phyloP scores from a whole-genome alignment of 2,113 vertebrate genomes.

The Actenoides lindsayi region DNA sequence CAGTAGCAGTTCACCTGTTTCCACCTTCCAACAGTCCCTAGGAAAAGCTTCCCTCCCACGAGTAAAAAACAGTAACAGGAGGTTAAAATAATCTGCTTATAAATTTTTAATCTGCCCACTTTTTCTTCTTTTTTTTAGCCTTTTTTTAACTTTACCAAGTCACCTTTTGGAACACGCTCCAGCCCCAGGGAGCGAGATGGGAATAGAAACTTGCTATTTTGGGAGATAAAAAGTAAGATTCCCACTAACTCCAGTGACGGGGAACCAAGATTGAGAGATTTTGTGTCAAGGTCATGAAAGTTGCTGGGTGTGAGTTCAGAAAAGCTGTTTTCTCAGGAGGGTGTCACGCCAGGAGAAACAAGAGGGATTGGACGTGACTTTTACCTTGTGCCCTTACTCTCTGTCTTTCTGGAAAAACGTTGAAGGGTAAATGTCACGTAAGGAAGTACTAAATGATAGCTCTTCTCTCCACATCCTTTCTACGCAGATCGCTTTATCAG shows the following conservation, averaged over 20 bases:
- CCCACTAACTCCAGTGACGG: neutral
- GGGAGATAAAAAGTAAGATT: neutral
- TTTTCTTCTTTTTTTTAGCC: neutral
- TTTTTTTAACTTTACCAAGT: neutral
- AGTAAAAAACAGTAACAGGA: neutral
- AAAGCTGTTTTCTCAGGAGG: constrained; percentile 10
- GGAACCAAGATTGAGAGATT: neutral
- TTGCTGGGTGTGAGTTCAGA: neutral
- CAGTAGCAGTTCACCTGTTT: neutral
- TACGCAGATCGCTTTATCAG: neutral
- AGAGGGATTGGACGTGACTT: neutral
- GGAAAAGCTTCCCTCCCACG: neutral
- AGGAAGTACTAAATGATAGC: constrained; percentile 3
- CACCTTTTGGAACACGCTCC: neutral
- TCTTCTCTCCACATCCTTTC: neutral
- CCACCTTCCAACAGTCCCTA: neutral
- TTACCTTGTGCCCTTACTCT: neutral
- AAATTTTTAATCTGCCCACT: neutral
- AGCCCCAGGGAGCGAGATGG: neutral
- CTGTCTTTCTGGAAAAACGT: constrained; percentile 8
- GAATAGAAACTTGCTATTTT: constrained; percentile 15
- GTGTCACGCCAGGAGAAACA: constrained; percentile 30
- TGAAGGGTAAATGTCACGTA: neutral
- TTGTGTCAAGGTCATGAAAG: constrained; percentile 35
- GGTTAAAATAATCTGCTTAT: neutral